phyloP scores from a whole-genome alignment of 2,888 invertebrate species.

The Coecobrya sp. region DNA sequence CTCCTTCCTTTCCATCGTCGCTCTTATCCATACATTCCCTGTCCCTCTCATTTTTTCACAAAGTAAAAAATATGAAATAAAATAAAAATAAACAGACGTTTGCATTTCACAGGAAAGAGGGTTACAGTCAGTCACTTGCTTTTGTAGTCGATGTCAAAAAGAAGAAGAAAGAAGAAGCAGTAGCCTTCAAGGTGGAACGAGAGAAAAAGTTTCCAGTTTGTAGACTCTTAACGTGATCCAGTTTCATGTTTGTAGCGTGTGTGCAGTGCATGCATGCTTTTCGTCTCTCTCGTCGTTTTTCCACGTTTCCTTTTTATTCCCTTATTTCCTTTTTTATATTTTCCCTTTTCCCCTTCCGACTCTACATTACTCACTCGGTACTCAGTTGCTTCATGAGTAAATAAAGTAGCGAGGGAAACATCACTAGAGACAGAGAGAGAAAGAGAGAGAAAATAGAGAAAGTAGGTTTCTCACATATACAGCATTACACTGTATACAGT shows the following conservation, averaged over 20 bases:
- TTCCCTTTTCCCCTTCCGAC: conserved; percentile 17
- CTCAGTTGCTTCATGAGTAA: conserved; percentile 2
- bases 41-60: not conserved
- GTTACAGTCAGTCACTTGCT: conserved; percentile 5
- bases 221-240: not conserved
- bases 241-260: conserved; percentile 36
- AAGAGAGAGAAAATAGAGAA: not conserved
- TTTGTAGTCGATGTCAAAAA: conserved; percentile 6
- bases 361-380: not conserved
- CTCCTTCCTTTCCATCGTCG: not conserved
- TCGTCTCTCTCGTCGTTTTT: conserved; percentile 12
- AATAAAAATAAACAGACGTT: conserved; percentile 19
- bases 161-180: not conserved
- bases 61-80: not conserved
- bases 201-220: conserved; percentile 39
- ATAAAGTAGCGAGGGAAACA: not conserved
- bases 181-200: conserved; percentile 25
- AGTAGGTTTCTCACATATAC: not conserved
- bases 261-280: not conserved
- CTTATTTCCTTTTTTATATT: conserved; percentile 22
- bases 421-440: conserved; percentile 2
- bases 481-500: not conserved
- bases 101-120: conserved; percentile 5
- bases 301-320: conserved; percentile 32
- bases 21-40: not conserved